Evolutionary conservation across 2,888 invertebrate species (phyloP), one percentile per base, ranked within the genome.

Genomic region (Eristalinus aeneus): DNA sequence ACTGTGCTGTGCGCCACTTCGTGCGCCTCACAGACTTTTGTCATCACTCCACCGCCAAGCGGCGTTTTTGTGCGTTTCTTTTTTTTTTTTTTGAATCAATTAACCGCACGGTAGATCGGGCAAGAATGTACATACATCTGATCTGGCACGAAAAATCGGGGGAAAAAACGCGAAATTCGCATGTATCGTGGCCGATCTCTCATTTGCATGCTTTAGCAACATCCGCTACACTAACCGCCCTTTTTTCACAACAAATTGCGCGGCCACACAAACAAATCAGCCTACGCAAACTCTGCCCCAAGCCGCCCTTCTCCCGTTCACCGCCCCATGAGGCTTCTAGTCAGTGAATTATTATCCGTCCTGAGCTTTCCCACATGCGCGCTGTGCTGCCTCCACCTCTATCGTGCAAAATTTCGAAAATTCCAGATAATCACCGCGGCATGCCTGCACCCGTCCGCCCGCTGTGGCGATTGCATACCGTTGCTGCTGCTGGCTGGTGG

Each of bases 171-270:
- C 11, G 63, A 12, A 3, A 68, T 76, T 85, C 46, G 79, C 56
- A 76, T 63, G 80, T 67, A 74, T 74, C 63, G 61, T 78, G 61
- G 53, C 67, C 61, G 61, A 71, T 77, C 64, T 72, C 85, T 88
- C 88, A 86, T 88, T 88, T 84, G 61, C 88, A 85, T 88, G 87
- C 72, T 88, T 74, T 56, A 65, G 86, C 86, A 86, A 86, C 86
- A 86, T 86, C 86, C 86, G 86, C 56, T 74, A 46, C 22, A 61
- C 65, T 61, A 74, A 71, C 82, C 74, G 73, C 81, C 86, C 77
- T 82, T 77, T 76, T 79, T 71, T 63, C 31, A 53, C 34, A 60
- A 74, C 56, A 56, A 56, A 10, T 12, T 22, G 4, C 56, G 10
- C 22, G 6, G 46, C 46, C 36, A 64, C 54, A 61, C n/a, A 75